A percentile compares a stretch with the other conserved stretches of the same genome.
phyloP scores from a whole-genome alignment of 2,888 invertebrate genomes.

The Pseudococcus viburni region DNA sequence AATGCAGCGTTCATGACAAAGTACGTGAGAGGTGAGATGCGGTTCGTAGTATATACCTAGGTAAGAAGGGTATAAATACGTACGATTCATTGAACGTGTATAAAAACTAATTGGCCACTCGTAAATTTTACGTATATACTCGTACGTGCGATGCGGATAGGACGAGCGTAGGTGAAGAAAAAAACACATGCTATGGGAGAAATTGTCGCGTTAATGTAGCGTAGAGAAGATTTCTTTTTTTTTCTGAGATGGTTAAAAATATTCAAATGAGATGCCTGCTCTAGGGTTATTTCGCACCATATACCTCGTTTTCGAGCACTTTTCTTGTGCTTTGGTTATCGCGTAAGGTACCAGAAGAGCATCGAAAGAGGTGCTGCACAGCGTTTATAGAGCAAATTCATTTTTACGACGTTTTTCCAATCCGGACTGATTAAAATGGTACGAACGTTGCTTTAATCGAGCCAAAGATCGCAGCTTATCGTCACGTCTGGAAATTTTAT shows the following conservation, averaged over 20 bases:
- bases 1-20: conserved; percentile 15
- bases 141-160: not conserved
- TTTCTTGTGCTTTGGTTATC: not conserved
- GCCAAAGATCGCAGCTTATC: conserved; percentile 5
- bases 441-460: not conserved
- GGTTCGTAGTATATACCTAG: not conserved
- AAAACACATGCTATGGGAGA: not conserved
- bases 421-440: conserved; percentile 16
- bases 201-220: conserved; percentile 38
- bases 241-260: conserved; percentile 9
- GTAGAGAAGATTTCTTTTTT: not conserved
- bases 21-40: not conserved
- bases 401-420: conserved; percentile 3
- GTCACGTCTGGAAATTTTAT: conserved; percentile 30
- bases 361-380: not conserved
- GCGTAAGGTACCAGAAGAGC: not conserved
- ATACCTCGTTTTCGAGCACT: not conserved
- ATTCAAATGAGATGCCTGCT: conserved; percentile 32
- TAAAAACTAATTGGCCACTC: conserved; percentile 44
- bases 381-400: conserved; percentile 7
- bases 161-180: conserved; percentile 7
- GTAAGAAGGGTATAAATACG: not conserved
- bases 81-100: conserved; percentile 10
- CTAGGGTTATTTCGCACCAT: conserved; percentile 25
- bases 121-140: conserved; percentile 22